phyloP scores from a whole-genome alignment of 2,888 invertebrate genomes.

The Dasysyrphus tricinctus region DNA sequence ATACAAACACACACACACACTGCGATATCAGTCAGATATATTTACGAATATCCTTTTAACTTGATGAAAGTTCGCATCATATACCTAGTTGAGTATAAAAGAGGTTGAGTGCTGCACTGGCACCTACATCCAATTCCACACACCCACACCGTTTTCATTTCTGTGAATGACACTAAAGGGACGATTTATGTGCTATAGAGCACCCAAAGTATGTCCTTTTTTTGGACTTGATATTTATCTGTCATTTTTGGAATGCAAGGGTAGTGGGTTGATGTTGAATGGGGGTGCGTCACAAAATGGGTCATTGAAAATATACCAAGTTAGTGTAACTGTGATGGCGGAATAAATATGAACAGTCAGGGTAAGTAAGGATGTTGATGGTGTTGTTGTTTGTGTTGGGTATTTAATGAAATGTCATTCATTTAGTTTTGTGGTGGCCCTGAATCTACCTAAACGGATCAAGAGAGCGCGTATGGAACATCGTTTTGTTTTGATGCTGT shows the following conservation, averaged over 20 bases:
- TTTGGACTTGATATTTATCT: constrained; percentile 63
- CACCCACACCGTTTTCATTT: background rate
- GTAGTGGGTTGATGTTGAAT: constrained; percentile 9
- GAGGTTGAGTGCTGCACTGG: constrained; percentile 7
- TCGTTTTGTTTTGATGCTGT: background rate
- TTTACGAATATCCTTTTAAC: constrained; percentile 46
- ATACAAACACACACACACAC: background rate
- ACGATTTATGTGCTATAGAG: constrained; percentile 60
- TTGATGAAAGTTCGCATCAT: constrained; percentile 53
- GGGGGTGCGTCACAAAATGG: constrained; percentile 43
- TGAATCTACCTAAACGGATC: constrained; percentile 35
- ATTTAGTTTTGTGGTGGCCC: constrained; percentile 57
- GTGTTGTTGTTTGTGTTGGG: background rate
- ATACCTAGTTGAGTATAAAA: too few relatives aligned
- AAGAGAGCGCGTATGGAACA: constrained; percentile 24
- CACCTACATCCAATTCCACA: background rate
- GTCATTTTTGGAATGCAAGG: constrained; percentile 42
- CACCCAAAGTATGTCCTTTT: constrained; percentile 40
- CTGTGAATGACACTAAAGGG: constrained; percentile 52
- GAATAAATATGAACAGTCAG: background rate
- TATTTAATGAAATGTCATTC: constrained; percentile 72
- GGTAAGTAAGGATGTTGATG: constrained; percentile 1
- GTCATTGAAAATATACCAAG: constrained; percentile 60
- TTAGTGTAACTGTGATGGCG: constrained; percentile 18
- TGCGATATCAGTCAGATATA: background rate